A percentile compares a stretch with the other conserved stretches of the same genome.
phyloP scores from a whole-genome alignment of 2,888 invertebrate species.

The Lysandra coridon region DNA sequence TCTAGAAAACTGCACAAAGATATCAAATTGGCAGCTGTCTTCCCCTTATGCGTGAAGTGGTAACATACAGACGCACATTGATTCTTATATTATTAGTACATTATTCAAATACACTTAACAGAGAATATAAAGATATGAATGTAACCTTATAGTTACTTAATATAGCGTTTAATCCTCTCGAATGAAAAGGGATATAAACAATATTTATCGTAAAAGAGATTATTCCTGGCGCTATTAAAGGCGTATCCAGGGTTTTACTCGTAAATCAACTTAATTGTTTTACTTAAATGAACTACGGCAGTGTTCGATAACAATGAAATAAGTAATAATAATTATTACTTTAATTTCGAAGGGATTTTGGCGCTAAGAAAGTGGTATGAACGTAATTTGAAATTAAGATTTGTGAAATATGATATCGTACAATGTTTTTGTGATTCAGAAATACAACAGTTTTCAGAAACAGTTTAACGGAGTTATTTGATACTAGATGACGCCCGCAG shows the following conservation, averaged over 20 bases:
- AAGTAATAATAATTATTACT: background rate
- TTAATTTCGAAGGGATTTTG: background rate
- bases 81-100: too few species aligned
- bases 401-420: background rate
- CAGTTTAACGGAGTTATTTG: too few species aligned
- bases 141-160: too few species aligned
- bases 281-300: background rate
- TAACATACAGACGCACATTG: too few species aligned
- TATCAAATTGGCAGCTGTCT: too few species aligned
- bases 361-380: background rate
- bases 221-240: constrained; percentile 23
- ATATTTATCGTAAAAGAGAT: constrained; percentile 16
- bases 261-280: constrained; percentile 30
- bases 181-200: background rate
- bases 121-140: too few species aligned
- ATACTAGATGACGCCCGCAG: too few species aligned
- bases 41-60: too few species aligned
- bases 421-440: too few species aligned
- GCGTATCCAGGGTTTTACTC: constrained; percentile 5
- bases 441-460: too few species aligned
- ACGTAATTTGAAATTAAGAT: background rate
- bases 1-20: too few species aligned
- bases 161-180: background rate
- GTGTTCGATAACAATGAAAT: constrained; percentile 16
- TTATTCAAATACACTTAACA: too few species aligned